These are phyloP conservation scores for Oscheius onirici DNA, from an alignment of 2,888 invertebrate genomes.

Conservation along the genomic window DNA sequence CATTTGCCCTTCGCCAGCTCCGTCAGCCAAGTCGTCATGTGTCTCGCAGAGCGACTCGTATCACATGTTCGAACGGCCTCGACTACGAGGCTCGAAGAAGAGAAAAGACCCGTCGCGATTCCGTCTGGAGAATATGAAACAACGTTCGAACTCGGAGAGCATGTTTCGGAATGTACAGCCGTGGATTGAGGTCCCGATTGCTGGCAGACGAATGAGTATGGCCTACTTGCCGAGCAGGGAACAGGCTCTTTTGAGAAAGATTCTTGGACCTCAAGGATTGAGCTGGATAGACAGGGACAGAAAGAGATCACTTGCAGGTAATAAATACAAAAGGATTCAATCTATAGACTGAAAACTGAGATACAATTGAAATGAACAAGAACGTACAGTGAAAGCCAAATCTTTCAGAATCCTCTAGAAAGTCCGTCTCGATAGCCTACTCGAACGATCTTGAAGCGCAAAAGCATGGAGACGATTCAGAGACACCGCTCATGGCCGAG, in stretches of 20 bases:
- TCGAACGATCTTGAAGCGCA: constrained; percentile 65
- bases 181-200: constrained; percentile 39
- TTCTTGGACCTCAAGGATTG: constrained; percentile 63
- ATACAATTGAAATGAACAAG: too few relatives aligned
- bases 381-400: too few relatives aligned
- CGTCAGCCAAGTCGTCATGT: constrained; percentile 37
- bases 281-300: constrained; percentile 30
- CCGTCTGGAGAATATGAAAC: constrained; percentile 45
- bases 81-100: neutral
- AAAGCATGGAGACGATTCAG: constrained; percentile 45
- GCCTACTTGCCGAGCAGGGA: constrained; percentile 57
- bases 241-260: constrained; percentile 60
- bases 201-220: constrained; percentile 50
- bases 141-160: constrained; percentile 51
- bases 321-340: too few relatives aligned
- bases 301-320: constrained; percentile 29
- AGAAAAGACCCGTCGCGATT: constrained; percentile 43
- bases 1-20: constrained; percentile 44
- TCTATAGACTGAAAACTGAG: too few relatives aligned
- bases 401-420: constrained; percentile 48
- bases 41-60: constrained; percentile 42
- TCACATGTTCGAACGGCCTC: constrained; percentile 49
- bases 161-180: constrained; percentile 48
- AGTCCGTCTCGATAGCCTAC: constrained; percentile 63
- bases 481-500: constrained; percentile 63